A percentile compares a stretch with the other conserved stretches of the same genome.
Evolutionary conservation across 2,797 vertebrate genomes (phyloP).

Genomic region (Darevskia nairensis): DNA sequence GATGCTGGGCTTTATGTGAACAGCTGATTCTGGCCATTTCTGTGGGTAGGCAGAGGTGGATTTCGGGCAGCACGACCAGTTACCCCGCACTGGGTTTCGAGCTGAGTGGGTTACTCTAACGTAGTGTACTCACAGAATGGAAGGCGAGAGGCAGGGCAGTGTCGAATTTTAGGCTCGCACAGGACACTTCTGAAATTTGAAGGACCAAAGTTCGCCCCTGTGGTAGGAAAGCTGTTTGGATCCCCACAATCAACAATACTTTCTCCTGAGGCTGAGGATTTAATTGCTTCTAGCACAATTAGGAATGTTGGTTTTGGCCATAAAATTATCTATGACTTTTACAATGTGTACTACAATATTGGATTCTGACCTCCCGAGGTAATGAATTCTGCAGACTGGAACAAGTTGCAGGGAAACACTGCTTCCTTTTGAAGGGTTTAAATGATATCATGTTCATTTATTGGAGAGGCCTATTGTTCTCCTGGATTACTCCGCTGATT

Average conservation of each 20-base stretch:
- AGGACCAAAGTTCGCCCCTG: too few relatives aligned
- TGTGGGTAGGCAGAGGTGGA: neutral
- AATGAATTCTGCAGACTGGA: neutral
- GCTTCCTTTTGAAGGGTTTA: constrained; percentile 4
- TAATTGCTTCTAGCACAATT: neutral
- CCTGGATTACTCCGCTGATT: neutral
- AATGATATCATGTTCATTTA: constrained; percentile 2
- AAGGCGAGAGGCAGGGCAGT: too few relatives aligned
- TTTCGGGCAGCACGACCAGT: too few relatives aligned
- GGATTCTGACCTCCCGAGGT: neutral
- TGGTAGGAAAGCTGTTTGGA: neutral
- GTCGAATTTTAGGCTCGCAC: too few relatives aligned
- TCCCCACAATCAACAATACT: neutral
- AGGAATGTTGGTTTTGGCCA: neutral
- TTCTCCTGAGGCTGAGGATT: neutral
- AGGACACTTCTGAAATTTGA: too few relatives aligned
- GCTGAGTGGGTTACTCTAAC: too few relatives aligned
- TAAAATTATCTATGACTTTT: neutral
- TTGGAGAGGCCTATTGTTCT: neutral
- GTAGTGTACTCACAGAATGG: too few relatives aligned
- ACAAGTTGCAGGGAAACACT: neutral
- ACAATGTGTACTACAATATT: constrained; percentile 1
- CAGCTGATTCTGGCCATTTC: neutral
- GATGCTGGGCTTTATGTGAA: neutral
- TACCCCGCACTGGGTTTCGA: too few relatives aligned